These are phyloP conservation scores for Marmota flaviventris DNA, from an alignment of 2,113 vertebrate genomes.

Conservation along the genomic window DNA sequence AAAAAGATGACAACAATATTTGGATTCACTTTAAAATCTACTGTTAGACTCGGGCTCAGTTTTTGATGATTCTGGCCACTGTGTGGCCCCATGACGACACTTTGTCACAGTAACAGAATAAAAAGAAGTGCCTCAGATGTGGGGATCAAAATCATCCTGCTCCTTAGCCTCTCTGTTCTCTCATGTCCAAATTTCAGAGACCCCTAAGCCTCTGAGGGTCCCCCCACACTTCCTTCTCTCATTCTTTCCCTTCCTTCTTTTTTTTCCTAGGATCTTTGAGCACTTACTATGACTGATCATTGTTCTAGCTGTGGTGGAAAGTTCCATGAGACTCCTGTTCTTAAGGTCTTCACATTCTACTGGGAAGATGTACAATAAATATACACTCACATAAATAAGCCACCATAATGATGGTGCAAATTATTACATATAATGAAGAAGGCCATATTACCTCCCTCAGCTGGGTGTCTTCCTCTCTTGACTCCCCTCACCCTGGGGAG, in stretches of 20 bases:
- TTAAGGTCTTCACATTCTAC: background rate
- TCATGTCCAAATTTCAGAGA: background rate
- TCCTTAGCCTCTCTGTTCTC: background rate
- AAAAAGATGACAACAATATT: background rate
- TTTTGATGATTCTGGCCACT: background rate
- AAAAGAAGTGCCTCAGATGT: too few species aligned
- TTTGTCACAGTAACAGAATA: background rate
- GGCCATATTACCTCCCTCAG: too few species aligned
- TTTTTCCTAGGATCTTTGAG: background rate
- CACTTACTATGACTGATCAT: background rate
- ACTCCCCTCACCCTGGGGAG: background rate
- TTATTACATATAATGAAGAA: background rate
- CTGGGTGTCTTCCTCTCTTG: background rate
- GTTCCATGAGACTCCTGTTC: background rate
- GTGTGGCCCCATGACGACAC: background rate
- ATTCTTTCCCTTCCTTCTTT: fast-evolving
- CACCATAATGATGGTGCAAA: background rate
- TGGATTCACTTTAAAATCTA: background rate
- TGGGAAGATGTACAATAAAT: background rate
- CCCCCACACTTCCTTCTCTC: too few species aligned
- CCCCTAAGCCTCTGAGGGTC: background rate
- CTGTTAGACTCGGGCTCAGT: background rate
- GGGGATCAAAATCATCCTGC: background rate
- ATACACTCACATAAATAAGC: too few species aligned
- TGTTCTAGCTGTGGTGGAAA: background rate